Evolutionary conservation across 2,888 invertebrate species (phyloP), one percentile per base, ranked within the genome.

Genomic region (Mongoloraphidia duomilia): DNA sequence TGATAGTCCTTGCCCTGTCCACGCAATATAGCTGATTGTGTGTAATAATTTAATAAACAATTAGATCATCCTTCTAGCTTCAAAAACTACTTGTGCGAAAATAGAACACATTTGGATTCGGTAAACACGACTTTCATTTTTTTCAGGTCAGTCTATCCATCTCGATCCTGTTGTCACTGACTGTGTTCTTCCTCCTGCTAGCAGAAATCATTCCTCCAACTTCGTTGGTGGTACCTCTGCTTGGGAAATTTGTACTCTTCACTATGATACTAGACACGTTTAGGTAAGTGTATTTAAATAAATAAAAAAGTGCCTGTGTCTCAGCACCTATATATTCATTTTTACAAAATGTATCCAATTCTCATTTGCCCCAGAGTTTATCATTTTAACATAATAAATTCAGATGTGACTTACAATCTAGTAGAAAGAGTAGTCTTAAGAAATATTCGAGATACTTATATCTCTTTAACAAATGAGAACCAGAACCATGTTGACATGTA

Each of bases 241-340:
- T 92, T 60, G 92, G 92, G 65, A 92, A 92, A 74, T 92, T 92
- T 69, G 90, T 92, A 69, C 81, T 93, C 59, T 93, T 93, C 77
- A 92, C 92, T 59, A 92, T 93, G 92, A 91, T 92, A 66, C 80
- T 93, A 62, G 92, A 92, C 70, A 92, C 92, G 52, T 86, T 92
- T 75, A 89, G 91, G 91, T 90, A 68, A 72, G 64, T 53, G 14
- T 14, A 13, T 17, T 17, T 4, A 17, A 17, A 17, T 17, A 17
- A 17, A 17, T 4, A 17, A 17, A 2, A 48, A 47, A 47, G 9
- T 38, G 2, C 12, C 38, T 38, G 38, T 38, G 2, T 4, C 38
- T 38, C 3, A 17, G 17, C 17, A 17, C 10, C 4, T 46, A 3
- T 12, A 41, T 12, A 35, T n/a, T 36, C 9, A 33, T 45, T 35